Conservation (phyloP, 1,140 invertebrate genomes). For the Bombus affinis region DNA sequence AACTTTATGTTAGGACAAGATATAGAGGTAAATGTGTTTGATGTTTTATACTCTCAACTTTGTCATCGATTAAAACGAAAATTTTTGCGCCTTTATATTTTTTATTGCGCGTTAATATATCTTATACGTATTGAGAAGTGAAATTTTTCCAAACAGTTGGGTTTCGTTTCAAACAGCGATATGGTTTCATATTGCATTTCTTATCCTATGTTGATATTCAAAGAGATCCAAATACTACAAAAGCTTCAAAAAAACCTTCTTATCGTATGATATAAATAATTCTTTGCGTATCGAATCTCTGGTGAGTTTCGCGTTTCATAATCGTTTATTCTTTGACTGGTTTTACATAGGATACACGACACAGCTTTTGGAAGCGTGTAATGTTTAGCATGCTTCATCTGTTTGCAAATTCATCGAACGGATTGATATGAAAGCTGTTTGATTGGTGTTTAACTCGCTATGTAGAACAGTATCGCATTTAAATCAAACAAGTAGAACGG, state of each 20-base stretch:
- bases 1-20: background rate
- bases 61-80: background rate
- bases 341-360: too few relatives aligned
- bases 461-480: background rate
- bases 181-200: too few relatives aligned
- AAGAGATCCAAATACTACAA: background rate
- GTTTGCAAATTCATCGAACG: background rate
- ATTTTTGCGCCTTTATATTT: background rate
- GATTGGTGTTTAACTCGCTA: background rate
- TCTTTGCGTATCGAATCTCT: background rate
- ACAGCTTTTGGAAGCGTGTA: background rate
- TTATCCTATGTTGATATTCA: too few relatives aligned
- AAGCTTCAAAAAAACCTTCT: background rate
- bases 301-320: background rate
- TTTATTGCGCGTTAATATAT: background rate
- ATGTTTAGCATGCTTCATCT: background rate
- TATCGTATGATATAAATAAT: background rate
- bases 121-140: background rate
- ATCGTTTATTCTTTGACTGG: background rate
- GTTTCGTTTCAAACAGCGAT: background rate
- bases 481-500: constrained; percentile 18
- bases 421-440: background rate
- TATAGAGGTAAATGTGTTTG: background rate
- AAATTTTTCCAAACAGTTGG: background rate
- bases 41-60: background rate